Evolutionary conservation across 2,797 vertebrate species (phyloP), one percentile per base, ranked within the genome.

Genomic region (Diplodus puntazzo): DNA sequence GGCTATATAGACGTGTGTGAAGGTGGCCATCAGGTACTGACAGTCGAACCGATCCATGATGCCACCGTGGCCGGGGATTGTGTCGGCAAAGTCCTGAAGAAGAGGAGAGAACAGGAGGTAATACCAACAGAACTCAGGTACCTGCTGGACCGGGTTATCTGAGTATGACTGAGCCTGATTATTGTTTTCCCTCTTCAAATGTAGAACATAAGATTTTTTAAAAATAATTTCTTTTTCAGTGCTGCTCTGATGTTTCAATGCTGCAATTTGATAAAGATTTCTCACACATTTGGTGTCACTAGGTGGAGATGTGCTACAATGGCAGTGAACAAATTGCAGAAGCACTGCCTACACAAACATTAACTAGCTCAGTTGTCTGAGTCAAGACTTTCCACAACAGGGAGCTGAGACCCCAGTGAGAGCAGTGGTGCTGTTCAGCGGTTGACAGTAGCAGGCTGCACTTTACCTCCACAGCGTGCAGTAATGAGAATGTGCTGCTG

Each of bases 1-100:
- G 79, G 96, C 96, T 39, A 99, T 98, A 64, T 99, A 99, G 81
- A 99, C 98, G 2, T 99, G 98, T 23, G 97, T 97, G 85, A 99
- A 99, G 5, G 98, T 99, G 58, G 98, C 98, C 98, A 99, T 98
- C 92, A 99, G 76, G 90, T 99, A 99, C 94, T 99, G 98, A 81
- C 98, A 99, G 76, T 99, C 98, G 67, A 98, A 99, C 20, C 98
- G 97, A 89, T 99, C 98, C 97, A 99, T 98, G 91, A 99, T 99
- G 42, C 98, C 98, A 0, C 98, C 98, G 0, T 99, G 98, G 2
- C 98, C 98, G 5, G 98, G 98, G 89, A 99, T 99, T 27, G 98
- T 99, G 94, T 96, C 95, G 57, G 98, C 97, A 75, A 99, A 99
- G 92, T 99, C 98, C 98, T 99, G 89, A 11, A 21, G 49, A 34